Base-by-base conservation (phyloP, 2,113 vertebrate species). In the Triplophysa tibetana region DNA sequence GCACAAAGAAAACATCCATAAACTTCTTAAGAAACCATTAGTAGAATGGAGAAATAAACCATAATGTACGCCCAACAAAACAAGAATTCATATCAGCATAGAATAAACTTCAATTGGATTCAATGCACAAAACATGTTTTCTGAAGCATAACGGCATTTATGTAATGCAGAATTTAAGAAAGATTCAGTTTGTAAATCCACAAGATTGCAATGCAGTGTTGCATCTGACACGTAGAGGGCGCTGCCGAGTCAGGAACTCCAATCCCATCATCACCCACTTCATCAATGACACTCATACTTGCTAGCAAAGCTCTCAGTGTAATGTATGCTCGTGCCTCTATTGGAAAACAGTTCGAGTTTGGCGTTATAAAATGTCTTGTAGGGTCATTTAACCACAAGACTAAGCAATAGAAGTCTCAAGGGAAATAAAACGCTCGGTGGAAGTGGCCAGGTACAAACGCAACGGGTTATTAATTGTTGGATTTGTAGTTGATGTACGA, bases 251-350 rank as follows among this genome's bases (percentile, higher is more conserved):
- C 54, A 17, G 10, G 14, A 61, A 60, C 70, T n/a, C 14, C 60
- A 48, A 19, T 62, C 23, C 38, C 58, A 63, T 48, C 60, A 63
- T 29, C 13, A 45, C 73, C 45, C 73, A 75, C 73, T 63, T 48
- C 41, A 63, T 75, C 73, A 75, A 26, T 75, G 41, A 63, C 73
- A 48, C 38, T n/a, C 23, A 75, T 33, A 21, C 58, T 24, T 62
- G 73, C 41, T 63, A 62, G 58, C 58, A 75, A 10, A 50, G 58
- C 73, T 75, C 73, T 63, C 54, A n/a, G 14, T 63, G 61, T 63
- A 16, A 29, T 63, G 5, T 61, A 24, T 61, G 56, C 54, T 74
- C 21, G 38, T 17, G 12, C 70, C 21, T 24, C 73, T 75, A 29
- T 63, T 63, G 60, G 16, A 75, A 75, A 75, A 63, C 73, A 63